Evolutionary conservation across 1,140 invertebrate genomes (phyloP), one percentile per base, ranked within the genome.

Genomic region (Philopotamus ludificatus): DNA sequence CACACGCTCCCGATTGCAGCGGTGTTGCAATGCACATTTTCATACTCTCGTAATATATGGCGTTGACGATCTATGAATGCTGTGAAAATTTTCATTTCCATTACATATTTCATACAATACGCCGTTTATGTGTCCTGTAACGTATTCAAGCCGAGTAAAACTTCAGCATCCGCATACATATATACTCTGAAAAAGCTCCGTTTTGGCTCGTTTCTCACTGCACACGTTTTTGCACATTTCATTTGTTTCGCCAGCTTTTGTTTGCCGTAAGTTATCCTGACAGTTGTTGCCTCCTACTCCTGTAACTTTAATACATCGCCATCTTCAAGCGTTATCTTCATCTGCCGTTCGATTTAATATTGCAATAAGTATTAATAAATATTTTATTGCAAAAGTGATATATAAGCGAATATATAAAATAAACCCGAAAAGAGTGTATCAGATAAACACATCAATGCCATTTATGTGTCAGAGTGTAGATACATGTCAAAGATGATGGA

Each of bases 201-300:
- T 34, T 34, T 34, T 34, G 28, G 4, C 12, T 34, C 12, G 28
- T 12, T 34, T 34, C 4, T 12, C 28, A 12, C 28, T n/a, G 20
- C 15, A 20, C 20, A 47, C 45, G n/a, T 47, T 12, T 16, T 16
- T 53, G 39, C 55, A 22, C 55, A 41, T 55, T 64, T 45, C 62
- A 55, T 55, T 64, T 64, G 51, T 54, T 64, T 54, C 55, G 28
- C 28, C 12, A 64, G 51, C 50, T 45, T n/a, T 25, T 64, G 50
- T 51, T 64, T 64, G 34, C 55, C 22, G 20, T 10, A 55, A 64
- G 62, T 39, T 64, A 55, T 45, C 41, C 50, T 51, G 62, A 64
- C 62, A 64, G 28, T 64, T 64, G 62, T 55, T 51, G 51, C 62
- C 62, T 15, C 62, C 62, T 51, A 15, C 26, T 41, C 28, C n/a